Percentiles rank a stretch among this genome's conserved stretches.
Conservation (phyloP, 2,113 vertebrate genomes). For the Apodemus speciosus region DNA sequence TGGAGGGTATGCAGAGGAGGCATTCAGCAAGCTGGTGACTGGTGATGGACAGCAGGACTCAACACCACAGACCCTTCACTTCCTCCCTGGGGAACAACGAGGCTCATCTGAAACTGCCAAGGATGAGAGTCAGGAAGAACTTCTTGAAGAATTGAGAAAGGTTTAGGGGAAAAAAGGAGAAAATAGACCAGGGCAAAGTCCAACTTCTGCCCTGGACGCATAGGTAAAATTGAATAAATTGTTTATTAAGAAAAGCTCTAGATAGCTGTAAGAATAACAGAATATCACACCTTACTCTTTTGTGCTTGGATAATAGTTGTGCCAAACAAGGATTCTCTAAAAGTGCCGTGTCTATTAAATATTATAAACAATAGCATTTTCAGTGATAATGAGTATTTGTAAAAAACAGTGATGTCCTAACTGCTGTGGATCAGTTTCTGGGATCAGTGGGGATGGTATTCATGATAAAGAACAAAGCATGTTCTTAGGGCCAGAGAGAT, state of each 20-base stretch:
- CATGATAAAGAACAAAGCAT: background rate
- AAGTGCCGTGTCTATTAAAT: background rate
- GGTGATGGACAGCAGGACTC: background rate
- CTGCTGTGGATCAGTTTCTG: background rate
- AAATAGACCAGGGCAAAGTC: background rate
- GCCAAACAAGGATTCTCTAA: background rate
- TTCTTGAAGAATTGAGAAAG: background rate
- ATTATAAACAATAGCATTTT: background rate
- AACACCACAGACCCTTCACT: background rate
- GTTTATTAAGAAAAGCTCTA: conserved; percentile 11
- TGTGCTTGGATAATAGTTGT: background rate
- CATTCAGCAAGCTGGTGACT: background rate
- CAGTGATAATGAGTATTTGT: background rate
- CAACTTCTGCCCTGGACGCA: background rate
- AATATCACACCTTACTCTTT: background rate
- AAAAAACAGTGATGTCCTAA: background rate
- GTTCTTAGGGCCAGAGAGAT: background rate
- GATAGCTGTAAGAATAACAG: background rate
- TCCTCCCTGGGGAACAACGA: background rate
- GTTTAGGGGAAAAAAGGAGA: background rate
- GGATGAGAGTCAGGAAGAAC: background rate
- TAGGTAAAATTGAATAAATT: background rate
- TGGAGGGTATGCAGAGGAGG: background rate
- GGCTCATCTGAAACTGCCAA: background rate
- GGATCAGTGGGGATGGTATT: background rate